phyloP scores from a whole-genome alignment of 2,888 invertebrate species.

The Tridacna gigas region DNA sequence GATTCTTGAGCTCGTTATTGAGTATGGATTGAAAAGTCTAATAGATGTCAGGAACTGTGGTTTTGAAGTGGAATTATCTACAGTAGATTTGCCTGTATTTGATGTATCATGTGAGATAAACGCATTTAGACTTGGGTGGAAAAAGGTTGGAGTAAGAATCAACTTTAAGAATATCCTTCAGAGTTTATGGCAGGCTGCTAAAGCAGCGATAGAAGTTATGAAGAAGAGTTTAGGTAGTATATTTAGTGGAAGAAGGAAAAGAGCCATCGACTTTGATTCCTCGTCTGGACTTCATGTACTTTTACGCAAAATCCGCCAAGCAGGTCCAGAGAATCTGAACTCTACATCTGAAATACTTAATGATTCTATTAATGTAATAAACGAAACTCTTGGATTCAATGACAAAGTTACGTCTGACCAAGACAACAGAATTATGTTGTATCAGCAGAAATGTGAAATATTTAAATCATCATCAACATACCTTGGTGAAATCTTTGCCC shows the following conservation, averaged over 20 bases:
- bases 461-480: slow-evolving; percentile 23
- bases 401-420: background rate
- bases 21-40: slow-evolving; percentile 46
- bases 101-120: slow-evolving; percentile 62
- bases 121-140: slow-evolving; percentile 55
- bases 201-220: slow-evolving; percentile 36
- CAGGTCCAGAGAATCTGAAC: slow-evolving; percentile 6
- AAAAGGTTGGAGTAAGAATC: slow-evolving; percentile 36
- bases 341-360: background rate
- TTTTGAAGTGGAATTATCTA: slow-evolving; percentile 49
- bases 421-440: slow-evolving; percentile 30
- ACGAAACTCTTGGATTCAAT: slow-evolving; percentile 19
- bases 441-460: slow-evolving; percentile 38
- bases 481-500: slow-evolving; percentile 16
- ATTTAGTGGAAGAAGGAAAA: slow-evolving; percentile 32
- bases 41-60: slow-evolving; percentile 60
- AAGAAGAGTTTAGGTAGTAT: slow-evolving; percentile 21
- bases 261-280: slow-evolving; percentile 42
- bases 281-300: slow-evolving; percentile 35
- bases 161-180: slow-evolving; percentile 50
- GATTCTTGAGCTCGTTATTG: slow-evolving; percentile 51
- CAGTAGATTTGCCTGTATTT: slow-evolving; percentile 42
- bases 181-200: slow-evolving; percentile 53
- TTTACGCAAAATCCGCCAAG: slow-evolving; percentile 35
- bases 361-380: slow-evolving; percentile 32